Base-by-base conservation (phyloP, 2,888 invertebrate genomes). In the Mimachlamys varia region DNA sequence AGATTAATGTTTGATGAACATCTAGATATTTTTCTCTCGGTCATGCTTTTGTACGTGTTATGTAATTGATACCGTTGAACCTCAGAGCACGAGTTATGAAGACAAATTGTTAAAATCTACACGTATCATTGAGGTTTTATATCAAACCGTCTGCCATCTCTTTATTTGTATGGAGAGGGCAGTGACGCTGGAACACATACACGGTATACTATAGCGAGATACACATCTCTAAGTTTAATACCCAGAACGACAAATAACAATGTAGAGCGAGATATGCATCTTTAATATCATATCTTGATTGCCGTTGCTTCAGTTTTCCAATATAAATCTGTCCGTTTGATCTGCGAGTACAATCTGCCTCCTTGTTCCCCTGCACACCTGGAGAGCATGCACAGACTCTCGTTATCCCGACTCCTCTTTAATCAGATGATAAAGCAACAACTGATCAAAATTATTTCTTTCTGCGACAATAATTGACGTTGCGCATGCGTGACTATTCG, bases 241-340 rank as follows among this genome's bases (percentile, higher is more conserved):
- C 76, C 27, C 33, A 33, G 76, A 33, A 27, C 62, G 22, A 76
- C 76, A 76, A 76, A 76, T 76, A 76, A 76, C 76, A 76, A 33
- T 3, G 2, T 22, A 19, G 10, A 62, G 15, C 27, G 27, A 76
- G 76, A 76, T 76, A 33, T 2, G 76, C 27, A 76, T 76, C 76
- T 76, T 76, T 76, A 76, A 76, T 76, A 76, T 76, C 76, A 76
- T 76, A 76, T 76, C 76, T 76, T 76, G 76, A 76, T 76, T 76
- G 76, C 33, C 15, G 76, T 76, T 27, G 27, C 76, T 76, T 76
- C 33, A 76, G 33, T 76, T 76, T 76, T 22, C 22, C 33, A 27
- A 33, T 33, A 76, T 33, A 33, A 76, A 76, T 76, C 76, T 27
- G 17, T 13, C 27, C 76, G 33, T 33, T 76, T 76, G 76, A 76